phyloP scores from a whole-genome alignment of 2,888 invertebrate species.

The Eupithecia insigniata region DNA sequence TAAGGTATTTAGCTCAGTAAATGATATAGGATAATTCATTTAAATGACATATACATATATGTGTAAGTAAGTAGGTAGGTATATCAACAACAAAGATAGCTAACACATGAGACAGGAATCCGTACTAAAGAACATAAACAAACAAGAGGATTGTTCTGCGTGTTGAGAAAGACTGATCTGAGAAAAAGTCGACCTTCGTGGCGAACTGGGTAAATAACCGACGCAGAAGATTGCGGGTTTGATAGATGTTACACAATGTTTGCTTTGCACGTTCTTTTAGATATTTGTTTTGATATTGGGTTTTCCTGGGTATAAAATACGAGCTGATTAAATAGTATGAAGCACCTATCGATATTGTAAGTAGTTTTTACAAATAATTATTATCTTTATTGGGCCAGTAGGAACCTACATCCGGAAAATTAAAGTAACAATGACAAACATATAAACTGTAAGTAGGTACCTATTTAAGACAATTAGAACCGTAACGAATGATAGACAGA shows the following conservation, averaged over 20 bases:
- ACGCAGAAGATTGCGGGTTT: background rate
- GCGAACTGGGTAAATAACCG: background rate
- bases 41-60: background rate
- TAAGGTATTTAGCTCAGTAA: background rate
- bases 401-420: background rate
- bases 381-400: background rate
- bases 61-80: background rate
- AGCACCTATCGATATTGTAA: background rate
- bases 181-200: background rate
- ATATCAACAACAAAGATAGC: background rate
- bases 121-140: background rate
- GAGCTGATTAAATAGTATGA: background rate
- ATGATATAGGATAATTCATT: background rate
- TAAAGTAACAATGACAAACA: no score
- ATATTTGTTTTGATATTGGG: background rate
- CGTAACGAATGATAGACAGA: background rate
- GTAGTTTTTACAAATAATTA: background rate
- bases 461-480: background rate
- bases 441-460: background rate
- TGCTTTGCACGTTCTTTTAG: background rate
- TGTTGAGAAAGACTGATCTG: background rate
- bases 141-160: background rate
- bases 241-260: background rate
- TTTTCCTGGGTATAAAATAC: background rate
- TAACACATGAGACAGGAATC: background rate